Base-by-base conservation (phyloP, 2,113 vertebrate species). In the Epinephelus moara region DNA sequence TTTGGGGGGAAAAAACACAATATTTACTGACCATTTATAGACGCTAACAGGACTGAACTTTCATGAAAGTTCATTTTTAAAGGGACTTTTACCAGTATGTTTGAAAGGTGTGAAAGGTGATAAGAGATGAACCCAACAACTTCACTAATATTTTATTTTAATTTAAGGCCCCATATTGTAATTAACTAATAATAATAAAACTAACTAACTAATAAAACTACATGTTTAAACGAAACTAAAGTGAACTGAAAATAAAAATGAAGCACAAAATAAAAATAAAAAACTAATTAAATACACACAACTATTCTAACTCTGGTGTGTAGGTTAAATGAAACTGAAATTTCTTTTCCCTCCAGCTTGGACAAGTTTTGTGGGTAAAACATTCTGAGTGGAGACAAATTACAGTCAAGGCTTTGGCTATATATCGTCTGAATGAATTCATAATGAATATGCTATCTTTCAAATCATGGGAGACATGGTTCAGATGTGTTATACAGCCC, bases 1-100 rank as follows among this genome's bases (percentile, higher is more conserved):
- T 45, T 3, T 10, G 11, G 10, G 9, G 8, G 9, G 10, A 3
- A 42, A 42, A 42, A 9, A 45, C 2, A 45, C 42, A 45, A 45
- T 45, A 45, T 8, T 45, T 45, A 45, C 42, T 11, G 11, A 45
- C 8, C 11, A 37, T 7, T 37, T 4, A 37, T 21, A 66, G 70
- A 91, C 85, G 84, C 85, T 40, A 80, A 57, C 50, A 52, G 62
- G 61, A 84, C 63, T 69, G 57, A 78, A 70, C 33, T 49, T 30
- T 30, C 30, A 30, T 30, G 30, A 27, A 61, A 60, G 47, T 64
- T 81, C 19, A 40, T 33, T 83, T 86, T 78, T 59, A 81, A 75
- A 75, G 23, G 30, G 42, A 71, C 21, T 74, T 79, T 59, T 57
- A 66, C 71, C 63, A 19, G 45, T 67, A 49, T 81, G 4, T 69